Evolutionary conservation across 2,797 vertebrate genomes (phyloP).

Genomic region (Erpetoichthys calabaricus): DNA sequence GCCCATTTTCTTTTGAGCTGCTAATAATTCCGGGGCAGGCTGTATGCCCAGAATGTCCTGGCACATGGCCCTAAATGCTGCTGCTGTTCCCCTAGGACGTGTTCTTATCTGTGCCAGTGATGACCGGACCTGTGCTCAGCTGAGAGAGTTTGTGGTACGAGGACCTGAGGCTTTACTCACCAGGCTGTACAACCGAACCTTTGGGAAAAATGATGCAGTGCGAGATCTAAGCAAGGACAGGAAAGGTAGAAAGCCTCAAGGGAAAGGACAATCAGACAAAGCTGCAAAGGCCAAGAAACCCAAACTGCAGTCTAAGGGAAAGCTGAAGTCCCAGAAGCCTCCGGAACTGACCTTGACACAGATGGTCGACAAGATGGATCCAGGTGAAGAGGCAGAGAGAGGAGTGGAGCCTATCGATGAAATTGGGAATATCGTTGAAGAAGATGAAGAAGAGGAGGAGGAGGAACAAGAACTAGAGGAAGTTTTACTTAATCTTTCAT

Average conservation of each 20-base stretch:
- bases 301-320: constrained; percentile 26
- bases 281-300: constrained; percentile 39
- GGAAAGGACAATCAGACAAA: constrained; percentile 26
- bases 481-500: constrained; percentile 55
- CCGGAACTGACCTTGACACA: constrained; percentile 62
- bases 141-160: constrained; percentile 62
- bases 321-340: constrained; percentile 44
- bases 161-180: constrained; percentile 65
- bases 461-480: constrained; percentile 43
- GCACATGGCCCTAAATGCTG: not conserved
- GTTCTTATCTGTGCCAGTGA: constrained; percentile 90
- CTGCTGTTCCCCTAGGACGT: constrained; percentile 47
- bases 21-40: no score
- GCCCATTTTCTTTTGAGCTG: no score
- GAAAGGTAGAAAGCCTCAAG: constrained; percentile 32
- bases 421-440: constrained; percentile 30
- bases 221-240: constrained; percentile 30
- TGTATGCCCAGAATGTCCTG: no score
- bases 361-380: constrained; percentile 51
- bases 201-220: constrained; percentile 56
- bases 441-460: constrained; percentile 23
- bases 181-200: constrained; percentile 66
- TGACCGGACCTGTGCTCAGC: constrained; percentile 83
- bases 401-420: constrained; percentile 36
- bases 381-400: constrained; percentile 14